phyloP scores from a whole-genome alignment of 2,797 vertebrate species.

The Delichon dasypus region DNA sequence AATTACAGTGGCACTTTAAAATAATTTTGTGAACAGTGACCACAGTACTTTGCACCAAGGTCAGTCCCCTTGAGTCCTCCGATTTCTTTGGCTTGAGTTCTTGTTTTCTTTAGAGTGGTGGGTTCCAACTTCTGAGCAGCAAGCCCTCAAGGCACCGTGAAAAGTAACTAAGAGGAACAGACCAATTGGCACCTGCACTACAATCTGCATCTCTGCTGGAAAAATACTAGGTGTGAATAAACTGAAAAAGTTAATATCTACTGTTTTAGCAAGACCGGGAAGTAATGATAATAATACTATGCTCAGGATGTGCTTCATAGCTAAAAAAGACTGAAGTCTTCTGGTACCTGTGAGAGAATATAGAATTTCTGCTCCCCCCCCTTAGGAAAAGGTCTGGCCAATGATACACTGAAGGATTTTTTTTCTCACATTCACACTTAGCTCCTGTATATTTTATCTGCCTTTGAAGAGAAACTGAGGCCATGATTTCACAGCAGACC shows the following conservation, averaged over 20 bases:
- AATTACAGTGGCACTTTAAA: not conserved
- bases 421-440: not conserved
- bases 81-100: not conserved
- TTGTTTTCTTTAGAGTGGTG: not conserved
- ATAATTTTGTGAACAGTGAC: not conserved
- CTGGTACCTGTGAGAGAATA: not conserved
- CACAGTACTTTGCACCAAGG: not conserved
- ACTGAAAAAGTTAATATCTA: not conserved
- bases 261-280: not conserved
- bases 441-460: not conserved
- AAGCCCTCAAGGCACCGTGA: not conserved
- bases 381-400: not conserved
- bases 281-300: not conserved
- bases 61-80: not conserved
- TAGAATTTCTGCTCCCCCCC: not conserved
- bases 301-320: not conserved
- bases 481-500: not conserved
- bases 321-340: not conserved
- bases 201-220: not conserved
- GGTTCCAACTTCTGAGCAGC: not conserved
- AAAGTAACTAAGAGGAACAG: not conserved
- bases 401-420: not conserved
- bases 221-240: not conserved
- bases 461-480: not conserved
- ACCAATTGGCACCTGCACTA: not conserved